Percentiles rank a stretch among this genome's conserved stretches.
These are phyloP conservation scores for Noctua janthina DNA, from an alignment of 2,888 invertebrate genomes.

Conservation along the genomic window DNA sequence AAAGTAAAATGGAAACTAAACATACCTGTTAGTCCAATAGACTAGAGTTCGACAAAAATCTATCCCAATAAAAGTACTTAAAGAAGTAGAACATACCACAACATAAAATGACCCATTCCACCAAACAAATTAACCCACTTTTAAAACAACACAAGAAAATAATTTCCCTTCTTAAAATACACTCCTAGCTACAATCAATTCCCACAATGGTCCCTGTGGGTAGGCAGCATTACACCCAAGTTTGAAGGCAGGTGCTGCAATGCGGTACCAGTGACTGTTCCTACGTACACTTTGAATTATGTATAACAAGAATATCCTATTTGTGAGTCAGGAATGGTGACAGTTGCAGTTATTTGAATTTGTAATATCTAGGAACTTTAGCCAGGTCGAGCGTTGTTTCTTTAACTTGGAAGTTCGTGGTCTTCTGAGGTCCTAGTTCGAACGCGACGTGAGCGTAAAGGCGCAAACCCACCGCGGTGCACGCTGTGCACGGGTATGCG, in stretches of 20 bases:
- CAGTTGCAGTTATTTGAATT: constrained; percentile 53
- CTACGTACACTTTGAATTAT: constrained; percentile 73
- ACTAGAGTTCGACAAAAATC: neutral
- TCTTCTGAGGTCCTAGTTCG: neutral
- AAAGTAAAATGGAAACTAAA: neutral
- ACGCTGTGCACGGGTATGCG: no score
- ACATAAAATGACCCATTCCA: neutral
- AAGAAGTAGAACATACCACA: neutral
- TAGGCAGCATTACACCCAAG: constrained; percentile 36
- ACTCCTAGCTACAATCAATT: constrained; percentile 39
- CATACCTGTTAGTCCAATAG: no score
- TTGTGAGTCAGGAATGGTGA: constrained; percentile 40
- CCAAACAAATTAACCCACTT: constrained; percentile 18
- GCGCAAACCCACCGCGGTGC: no score
- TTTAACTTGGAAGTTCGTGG: neutral
- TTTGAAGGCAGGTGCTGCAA: constrained; percentile 68
- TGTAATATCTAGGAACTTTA: constrained; percentile 21
- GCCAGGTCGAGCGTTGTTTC: neutral
- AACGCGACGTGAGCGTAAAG: neutral
- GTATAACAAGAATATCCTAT: constrained; percentile 65
- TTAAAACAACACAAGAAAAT: constrained; percentile 17
- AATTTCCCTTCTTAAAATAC: constrained; percentile 14
- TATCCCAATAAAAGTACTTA: neutral
- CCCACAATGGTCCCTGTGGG: constrained; percentile 28
- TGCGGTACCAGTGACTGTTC: constrained; percentile 65